Percentiles rank a stretch among this genome's conserved stretches.
phyloP scores from a whole-genome alignment of 2,113 vertebrate species.

The Bostrychus sinensis region DNA sequence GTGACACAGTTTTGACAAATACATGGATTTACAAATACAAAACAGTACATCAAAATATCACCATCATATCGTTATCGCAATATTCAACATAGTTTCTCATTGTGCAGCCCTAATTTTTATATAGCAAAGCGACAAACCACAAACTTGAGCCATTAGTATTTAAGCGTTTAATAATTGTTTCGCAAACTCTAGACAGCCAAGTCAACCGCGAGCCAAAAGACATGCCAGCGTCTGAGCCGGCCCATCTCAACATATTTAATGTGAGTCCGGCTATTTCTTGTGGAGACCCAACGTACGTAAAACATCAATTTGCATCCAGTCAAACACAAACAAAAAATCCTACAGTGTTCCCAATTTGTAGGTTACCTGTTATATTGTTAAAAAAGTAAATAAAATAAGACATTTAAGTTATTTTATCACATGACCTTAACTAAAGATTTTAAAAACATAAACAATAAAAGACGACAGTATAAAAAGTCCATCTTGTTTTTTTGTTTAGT shows the following conservation, averaged over 20 bases:
- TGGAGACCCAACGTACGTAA: too few relatives aligned
- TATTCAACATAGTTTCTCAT: too few relatives aligned
- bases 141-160: slow-evolving; percentile 26
- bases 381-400: slow-evolving; percentile 34
- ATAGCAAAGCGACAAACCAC: slow-evolving; percentile 9
- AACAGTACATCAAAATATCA: too few relatives aligned
- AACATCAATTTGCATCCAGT: too few relatives aligned
- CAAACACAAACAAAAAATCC: too few relatives aligned
- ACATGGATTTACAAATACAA: too few relatives aligned
- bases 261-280: too few relatives aligned
- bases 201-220: slow-evolving; percentile 13
- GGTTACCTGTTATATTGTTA: too few relatives aligned
- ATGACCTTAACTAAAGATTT: slow-evolving; percentile 40
- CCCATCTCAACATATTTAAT: too few relatives aligned
- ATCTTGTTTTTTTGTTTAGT: slow-evolving; percentile 17
- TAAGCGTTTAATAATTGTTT: slow-evolving; percentile 62
- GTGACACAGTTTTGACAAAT: too few relatives aligned
- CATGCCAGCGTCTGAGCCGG: slow-evolving; percentile 14
- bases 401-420: not conserved
- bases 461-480: slow-evolving; percentile 38
- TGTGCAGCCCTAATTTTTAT: too few relatives aligned
- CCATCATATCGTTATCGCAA: too few relatives aligned
- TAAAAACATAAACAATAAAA: slow-evolving; percentile 2
- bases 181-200: slow-evolving; percentile 38
- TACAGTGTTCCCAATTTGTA: not conserved